Evolutionary conservation across 1,140 invertebrate species (phyloP), one percentile per base, ranked within the genome.

Genomic region (Megalopta genalis): DNA sequence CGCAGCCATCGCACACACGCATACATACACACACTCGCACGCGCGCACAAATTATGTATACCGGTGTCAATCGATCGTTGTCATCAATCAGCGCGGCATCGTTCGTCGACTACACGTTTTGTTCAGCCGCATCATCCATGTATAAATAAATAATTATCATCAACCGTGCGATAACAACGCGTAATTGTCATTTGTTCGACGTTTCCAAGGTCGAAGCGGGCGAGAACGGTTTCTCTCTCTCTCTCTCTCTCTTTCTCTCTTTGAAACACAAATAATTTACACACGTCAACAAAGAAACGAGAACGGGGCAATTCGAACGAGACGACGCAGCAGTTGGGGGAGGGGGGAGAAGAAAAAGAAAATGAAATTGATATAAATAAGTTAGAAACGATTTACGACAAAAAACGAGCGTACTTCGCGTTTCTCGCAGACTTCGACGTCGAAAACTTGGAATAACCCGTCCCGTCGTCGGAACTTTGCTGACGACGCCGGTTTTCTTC

Each of bases 101-200:
- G 1, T 4, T 63, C 74, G 59, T 77, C 69, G 32, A 46, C 60
- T 6, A 57, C 18, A 57, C 54, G 54, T 57, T 57, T n/a, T 57
- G 54, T 57, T 72, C 76, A 46, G 68, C 76, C 54, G 25, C 65
- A 83, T 74, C 85, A 88, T 85, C 77, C 86, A 46, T 46, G 88
- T 87, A 90, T 88, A 91, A 91, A 92, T 92, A 92, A 92, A 91
- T 92, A 92, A 90, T 88, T 87, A 87, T 89, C 80, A 84, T 87
- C 87, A 88, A 89, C 81, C 86, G 87, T 88, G 79, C 84, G 86
- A 87, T 84, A 88, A 91, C 89, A 90, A 90, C 87, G 60, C 81
- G 87, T 86, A 88, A 88, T 91, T 83, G 87, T 90, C 85, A 86
- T 77, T 83, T 79, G 71, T 14, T 52, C 84, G 85, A 69, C 70